These are phyloP conservation scores for Drosophila mimetica DNA, from an alignment of 2,888 invertebrate species.

Conservation along the genomic window DNA sequence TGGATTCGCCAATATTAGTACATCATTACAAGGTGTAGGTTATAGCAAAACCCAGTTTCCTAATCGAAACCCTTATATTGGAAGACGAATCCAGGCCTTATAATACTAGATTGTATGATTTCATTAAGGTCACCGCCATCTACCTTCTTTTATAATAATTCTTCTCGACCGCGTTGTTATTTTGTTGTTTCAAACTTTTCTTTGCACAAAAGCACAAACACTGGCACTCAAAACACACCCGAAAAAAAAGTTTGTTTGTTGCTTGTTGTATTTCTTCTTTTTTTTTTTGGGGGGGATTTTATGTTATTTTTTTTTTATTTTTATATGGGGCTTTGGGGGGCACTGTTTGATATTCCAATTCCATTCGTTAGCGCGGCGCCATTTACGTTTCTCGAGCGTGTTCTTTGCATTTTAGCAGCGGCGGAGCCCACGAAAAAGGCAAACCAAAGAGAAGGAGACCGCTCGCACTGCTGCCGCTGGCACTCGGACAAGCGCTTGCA, in stretches of 20 bases:
- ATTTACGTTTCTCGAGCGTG: conserved; percentile 48
- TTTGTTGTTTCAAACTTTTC: conserved; percentile 12
- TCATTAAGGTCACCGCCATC: conserved; percentile 13
- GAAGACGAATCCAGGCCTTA: not conserved
- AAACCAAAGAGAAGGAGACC: conserved; percentile 9
- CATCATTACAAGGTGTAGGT: too few species aligned
- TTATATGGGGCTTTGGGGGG: conserved; percentile 34
- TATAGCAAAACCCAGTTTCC: too few species aligned
- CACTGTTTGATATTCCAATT: conserved; percentile 48
- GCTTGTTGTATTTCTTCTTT: conserved; percentile 8
- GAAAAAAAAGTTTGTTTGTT: conserved; percentile 36
- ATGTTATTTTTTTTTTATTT: conserved; percentile 1
- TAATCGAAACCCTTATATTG: too few species aligned
- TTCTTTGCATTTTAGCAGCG: conserved; percentile 48
- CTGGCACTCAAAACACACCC: conserved; percentile 12
- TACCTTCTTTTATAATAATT: conserved; percentile 27
- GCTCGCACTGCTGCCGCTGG: conserved; percentile 1
- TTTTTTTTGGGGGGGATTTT: not conserved
- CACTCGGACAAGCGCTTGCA: conserved; percentile 7
- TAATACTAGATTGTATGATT: conserved; percentile 10
- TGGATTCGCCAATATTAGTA: too few species aligned
- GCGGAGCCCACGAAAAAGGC: conserved; percentile 16
- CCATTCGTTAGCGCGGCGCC: conserved; percentile 44
- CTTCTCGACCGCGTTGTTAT: conserved; percentile 3
- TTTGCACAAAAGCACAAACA: conserved; percentile 25